Conservation (phyloP, 92 coral and sea anemone genomes). For the Plumapathes pennacea region DNA sequence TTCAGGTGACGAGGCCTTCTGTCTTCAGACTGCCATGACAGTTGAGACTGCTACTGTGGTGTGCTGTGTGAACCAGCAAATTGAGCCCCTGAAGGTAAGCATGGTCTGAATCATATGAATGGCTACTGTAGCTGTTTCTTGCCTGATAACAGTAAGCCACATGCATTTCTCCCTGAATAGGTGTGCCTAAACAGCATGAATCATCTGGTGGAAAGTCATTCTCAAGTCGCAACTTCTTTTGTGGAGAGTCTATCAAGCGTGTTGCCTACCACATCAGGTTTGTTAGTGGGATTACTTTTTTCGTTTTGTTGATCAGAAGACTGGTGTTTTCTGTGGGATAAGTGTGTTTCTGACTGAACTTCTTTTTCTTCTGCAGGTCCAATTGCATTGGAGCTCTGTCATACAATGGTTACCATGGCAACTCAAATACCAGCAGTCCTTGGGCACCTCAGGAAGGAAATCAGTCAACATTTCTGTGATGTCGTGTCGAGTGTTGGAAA, state of each 20-base stretch:
- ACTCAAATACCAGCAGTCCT: constrained; percentile 85
- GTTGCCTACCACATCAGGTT: constrained; percentile 73
- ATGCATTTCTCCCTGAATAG: constrained; percentile 11
- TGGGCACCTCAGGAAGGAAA: constrained; percentile 57
- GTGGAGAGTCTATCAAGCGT: constrained; percentile 67
- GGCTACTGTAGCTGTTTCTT: neutral
- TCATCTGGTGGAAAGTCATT: constrained; percentile 59
- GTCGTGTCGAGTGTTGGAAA: constrained; percentile 17
- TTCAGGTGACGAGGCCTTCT: constrained; percentile 50
- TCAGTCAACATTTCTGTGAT: constrained; percentile 55
- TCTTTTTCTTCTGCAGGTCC: constrained; percentile 42
- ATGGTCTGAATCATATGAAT: neutral
- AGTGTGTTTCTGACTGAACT: neutral
- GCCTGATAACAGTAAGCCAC: neutral
- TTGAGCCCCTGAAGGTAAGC: constrained; percentile 77
- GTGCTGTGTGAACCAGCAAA: constrained; percentile 71
- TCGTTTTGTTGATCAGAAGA: neutral
- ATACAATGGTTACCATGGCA: constrained; percentile 86
- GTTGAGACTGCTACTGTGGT: constrained; percentile 76
- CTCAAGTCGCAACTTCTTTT: constrained; percentile 56
- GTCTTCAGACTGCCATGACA: constrained; percentile 75
- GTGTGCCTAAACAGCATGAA: constrained; percentile 77
- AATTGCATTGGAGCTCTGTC: constrained; percentile 80
- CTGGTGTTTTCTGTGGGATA: neutral
- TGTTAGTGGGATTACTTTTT: neutral